Base-by-base conservation (phyloP, 2,113 vertebrate genomes). In the Myiozetetes cayanensis region DNA sequence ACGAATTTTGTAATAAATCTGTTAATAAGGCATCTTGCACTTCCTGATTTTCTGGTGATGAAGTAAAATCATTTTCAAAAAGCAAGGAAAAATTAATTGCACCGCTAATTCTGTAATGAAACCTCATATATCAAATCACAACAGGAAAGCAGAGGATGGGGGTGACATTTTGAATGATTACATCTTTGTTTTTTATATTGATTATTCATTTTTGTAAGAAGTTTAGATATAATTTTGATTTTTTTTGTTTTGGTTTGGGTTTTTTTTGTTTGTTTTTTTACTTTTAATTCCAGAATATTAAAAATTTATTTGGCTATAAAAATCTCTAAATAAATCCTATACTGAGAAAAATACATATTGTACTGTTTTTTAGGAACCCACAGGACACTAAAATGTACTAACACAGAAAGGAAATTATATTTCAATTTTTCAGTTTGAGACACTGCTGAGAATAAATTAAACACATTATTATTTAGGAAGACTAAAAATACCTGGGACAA, bases 51-150 rank as follows among this genome's bases (percentile, higher is more conserved):
- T 83, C 43, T 75, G 37, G 22, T 52, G 41, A 56, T 85, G 43
- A 25, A 79, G 55, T n/a, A 84, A 89, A 91, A 80, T 49, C 68
- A 33, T 93, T 93, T 94, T 90, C 59, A 50, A 77, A 87, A 91
- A 52, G 35, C 44, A 68, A 89, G 58, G 73, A 76, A 86, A 94
- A 92, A 73, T n/a, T 68, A 1, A 50, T 89, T 83, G 63, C 22
- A 24, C 50, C 6, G 33, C 55, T 72, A 89, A 94, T 65, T 72
- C 44, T 93, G 25, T 62, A 87, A 71, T 50, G 55, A 90, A 90
- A 89, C 31, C 30, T 91, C 82, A 65, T 75, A 22, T 35, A 85
- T 63, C 28, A 81, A 85, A 62, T 25, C 70, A 76, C 43, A 44
- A 56, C 44, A 89, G 46, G 52, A 90, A 94, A 84, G 8, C 14